Evolutionary conservation across 2,113 vertebrate species (phyloP), one percentile per base, ranked within the genome.

Genomic region (Heloderma charlesbogerti): DNA sequence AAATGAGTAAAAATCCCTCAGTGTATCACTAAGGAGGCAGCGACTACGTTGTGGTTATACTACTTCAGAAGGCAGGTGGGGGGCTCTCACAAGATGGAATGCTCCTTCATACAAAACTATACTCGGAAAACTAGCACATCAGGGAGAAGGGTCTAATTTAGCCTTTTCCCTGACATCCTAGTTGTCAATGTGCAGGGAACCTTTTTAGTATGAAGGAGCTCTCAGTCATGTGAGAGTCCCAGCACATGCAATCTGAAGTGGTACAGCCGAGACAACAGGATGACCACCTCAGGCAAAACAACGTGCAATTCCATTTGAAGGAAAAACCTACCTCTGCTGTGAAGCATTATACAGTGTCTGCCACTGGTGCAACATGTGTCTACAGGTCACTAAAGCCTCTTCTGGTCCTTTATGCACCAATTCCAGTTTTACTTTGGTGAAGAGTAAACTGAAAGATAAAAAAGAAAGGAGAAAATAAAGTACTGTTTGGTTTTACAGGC

Each of bases 341-440:
- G 97, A 97, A 95, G 97, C 95, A 88, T 94, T 98, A 85, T 98
- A 98, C 48, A 97, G 96, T 78, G 95, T 98, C 95, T 99, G 98
- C 99, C 99, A 99, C 69, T 98, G 93, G 48, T 96, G 98, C 94
- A 99, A 94, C 99, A 99, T 99, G 63, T 98, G 98, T 74, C 98
- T 97, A 93, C 99, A 99, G 20, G 98, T 99, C 96, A 98, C 98
- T 31, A 99, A 98, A 74, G 99, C 99, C 84, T 97, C 97, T 90
- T 98, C 97, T 0, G 99, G 98, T 89, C 99, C 98, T 90, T 97
- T 98, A 78, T 99, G 96, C 3, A 96, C 94, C 96, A 98, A 98
- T 92, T 99, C 98, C 91, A 99, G 97, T 97, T 99, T 99, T 87
- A 98, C 98, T 96, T 99, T 99, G 69, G 99, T 99, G 96, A 99